These are phyloP conservation scores for Sinella curviseta DNA, from an alignment of 1,140 invertebrate genomes.

Conservation along the genomic window DNA sequence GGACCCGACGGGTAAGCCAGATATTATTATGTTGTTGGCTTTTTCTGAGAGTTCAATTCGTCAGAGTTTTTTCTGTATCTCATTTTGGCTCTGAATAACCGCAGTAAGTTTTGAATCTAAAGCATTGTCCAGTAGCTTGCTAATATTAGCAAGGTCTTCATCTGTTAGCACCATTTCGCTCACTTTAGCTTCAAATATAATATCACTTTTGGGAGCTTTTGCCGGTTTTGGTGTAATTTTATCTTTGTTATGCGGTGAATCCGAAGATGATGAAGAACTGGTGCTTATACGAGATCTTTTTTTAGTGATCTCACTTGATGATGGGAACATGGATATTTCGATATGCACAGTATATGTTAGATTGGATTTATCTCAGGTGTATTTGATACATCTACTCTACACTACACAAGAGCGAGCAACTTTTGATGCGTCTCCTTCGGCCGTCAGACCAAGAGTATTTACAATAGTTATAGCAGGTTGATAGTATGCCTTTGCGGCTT, in stretches of 20 bases:
- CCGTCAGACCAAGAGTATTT: too few species aligned
- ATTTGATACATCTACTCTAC: too few species aligned
- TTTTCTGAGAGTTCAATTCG: background rate
- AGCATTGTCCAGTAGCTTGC: background rate
- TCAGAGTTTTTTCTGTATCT: background rate
- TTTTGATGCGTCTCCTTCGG: too few species aligned
- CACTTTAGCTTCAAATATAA: too few species aligned
- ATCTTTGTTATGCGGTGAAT: background rate
- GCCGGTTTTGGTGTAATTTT: background rate
- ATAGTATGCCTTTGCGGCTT: too few species aligned
- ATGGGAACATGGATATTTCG: too few species aligned
- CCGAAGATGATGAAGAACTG: background rate
- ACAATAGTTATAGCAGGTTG: too few species aligned
- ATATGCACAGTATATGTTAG: too few species aligned
- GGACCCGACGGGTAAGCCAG: background rate
- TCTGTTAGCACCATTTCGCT: background rate
- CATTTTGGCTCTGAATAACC: too few species aligned
- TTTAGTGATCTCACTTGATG: background rate
- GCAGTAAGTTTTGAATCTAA: background rate
- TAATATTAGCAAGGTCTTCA: background rate
- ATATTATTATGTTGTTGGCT: background rate
- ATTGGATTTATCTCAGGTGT: too few species aligned
- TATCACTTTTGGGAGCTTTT: too few species aligned
- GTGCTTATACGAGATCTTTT: background rate
- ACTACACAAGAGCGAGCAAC: too few species aligned